Conservation (phyloP, 2,888 invertebrate genomes). For the Himalopsyche anomala region DNA sequence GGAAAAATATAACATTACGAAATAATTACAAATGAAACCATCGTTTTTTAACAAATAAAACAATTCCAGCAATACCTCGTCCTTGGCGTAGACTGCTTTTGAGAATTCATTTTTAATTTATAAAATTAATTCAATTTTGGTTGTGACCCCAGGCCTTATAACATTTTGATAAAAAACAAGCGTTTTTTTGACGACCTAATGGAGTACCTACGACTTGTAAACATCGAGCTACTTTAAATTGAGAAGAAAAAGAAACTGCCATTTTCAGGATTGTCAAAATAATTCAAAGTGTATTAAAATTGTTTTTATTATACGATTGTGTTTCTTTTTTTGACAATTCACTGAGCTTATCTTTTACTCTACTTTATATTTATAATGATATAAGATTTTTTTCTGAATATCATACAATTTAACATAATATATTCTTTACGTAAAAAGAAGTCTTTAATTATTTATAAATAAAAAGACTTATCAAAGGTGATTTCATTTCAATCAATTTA, state of each 20-base stretch:
- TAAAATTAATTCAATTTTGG: slow-evolving; percentile 23
- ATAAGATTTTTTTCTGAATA: no score
- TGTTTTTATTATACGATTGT: neutral
- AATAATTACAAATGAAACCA: neutral
- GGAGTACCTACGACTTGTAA: neutral
- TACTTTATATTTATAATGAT: no score
- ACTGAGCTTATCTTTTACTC: neutral
- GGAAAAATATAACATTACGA: neutral
- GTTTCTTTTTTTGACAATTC: neutral
- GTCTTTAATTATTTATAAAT: no score
- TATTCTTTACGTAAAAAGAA: no score
- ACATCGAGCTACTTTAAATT: neutral
- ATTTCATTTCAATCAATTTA: no score
- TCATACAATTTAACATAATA: no score
- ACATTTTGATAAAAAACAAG: slow-evolving; percentile 9
- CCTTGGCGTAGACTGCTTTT: neutral
- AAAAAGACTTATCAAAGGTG: no score
- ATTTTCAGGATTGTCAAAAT: slow-evolving; percentile 29
- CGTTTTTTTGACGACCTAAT: neutral
- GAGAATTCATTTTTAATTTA: slow-evolving; percentile 21
- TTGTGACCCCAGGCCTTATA: neutral
- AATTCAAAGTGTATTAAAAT: neutral
- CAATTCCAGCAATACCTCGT: slow-evolving; percentile 16
- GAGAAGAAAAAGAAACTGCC: neutral
- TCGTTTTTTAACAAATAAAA: slow-evolving; percentile 13